Evolutionary conservation across 2,888 invertebrate species (phyloP), one percentile per base, ranked within the genome.

Genomic region (Ophion ellenae): DNA sequence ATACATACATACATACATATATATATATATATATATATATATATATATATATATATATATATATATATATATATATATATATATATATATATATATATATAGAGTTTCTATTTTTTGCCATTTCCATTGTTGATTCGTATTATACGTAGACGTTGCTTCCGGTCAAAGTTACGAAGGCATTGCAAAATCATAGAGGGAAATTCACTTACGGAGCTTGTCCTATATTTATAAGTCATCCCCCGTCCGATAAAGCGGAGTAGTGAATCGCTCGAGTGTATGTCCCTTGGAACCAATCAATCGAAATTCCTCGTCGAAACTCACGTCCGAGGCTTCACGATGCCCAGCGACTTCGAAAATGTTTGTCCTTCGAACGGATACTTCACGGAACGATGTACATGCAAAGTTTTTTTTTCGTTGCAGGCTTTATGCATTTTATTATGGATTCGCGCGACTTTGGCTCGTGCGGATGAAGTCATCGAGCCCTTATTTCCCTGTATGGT

Each of bases 201-300:
- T 20, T 63, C 7, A 17, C 5, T 9, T 24, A 2, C 63, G 24
- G 11, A 24, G 17, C n/a, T 73, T 4, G 20, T 40, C 7, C 14
- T 4, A 47, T 28, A 40, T 69, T 90, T 87, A 79, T 90, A 90
- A 80, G 88, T 85, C 79, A 81, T 85, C 87, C 5, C 28, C 53
- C 17, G 17, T 17, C 53, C 53, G 11, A 20, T 36, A 11, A 1
- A 10, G 40, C 40, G 17, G 67, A 88, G 91, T 89, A 91, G 88
- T 87, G 84, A 91, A 89, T 90, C 90, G 90, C 83, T 90, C 88
- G 87, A 89, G 92, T 90, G 92, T 88, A 91, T 91, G 89, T 92
- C 92, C 92, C 89, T 74, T 73, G 85, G 70, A 82, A 76, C 84
- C 89, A 90, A 83, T 87, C 89, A 89, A 66, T 90, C 90, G 90